Evolutionary conservation across 2,888 invertebrate genomes (phyloP).

Genomic region (Caenorhabditis sp.): DNA sequence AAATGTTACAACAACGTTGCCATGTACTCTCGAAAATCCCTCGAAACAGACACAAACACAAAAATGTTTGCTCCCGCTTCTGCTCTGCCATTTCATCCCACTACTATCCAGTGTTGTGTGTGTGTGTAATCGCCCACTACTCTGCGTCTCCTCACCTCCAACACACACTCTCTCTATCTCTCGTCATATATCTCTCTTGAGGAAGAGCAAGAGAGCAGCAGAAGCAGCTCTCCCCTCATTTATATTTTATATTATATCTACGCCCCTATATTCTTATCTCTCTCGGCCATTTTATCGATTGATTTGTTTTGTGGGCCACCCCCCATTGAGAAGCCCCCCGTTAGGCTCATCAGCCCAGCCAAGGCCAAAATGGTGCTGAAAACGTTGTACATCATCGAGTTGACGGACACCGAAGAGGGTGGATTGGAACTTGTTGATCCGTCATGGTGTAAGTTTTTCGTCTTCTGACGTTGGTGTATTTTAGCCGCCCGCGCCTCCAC

Average conservation of each 20-base stretch:
- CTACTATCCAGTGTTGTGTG: no score
- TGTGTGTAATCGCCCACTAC: slow-evolving; percentile 44
- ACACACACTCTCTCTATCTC: slow-evolving; percentile 13
- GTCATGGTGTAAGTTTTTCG: slow-evolving; percentile 69
- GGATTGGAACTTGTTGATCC: slow-evolving; percentile 71
- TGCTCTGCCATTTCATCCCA: slow-evolving; percentile 18
- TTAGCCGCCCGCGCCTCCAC: not conserved
- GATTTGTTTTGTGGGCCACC: not conserved
- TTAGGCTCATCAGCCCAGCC: not conserved
- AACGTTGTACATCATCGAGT: slow-evolving; percentile 68
- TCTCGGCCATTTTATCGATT: slow-evolving; percentile 3
- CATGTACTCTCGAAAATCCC: not conserved
- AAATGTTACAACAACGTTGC: not conserved
- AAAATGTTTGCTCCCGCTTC: slow-evolving; percentile 11
- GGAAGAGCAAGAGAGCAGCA: slow-evolving; percentile 2
- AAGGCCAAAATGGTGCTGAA: slow-evolving; percentile 62
- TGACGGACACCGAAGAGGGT: slow-evolving; percentile 70
- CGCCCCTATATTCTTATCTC: not conserved
- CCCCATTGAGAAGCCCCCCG: not conserved
- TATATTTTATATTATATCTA: slow-evolving; percentile 1
- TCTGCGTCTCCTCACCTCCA: slow-evolving; percentile 33
- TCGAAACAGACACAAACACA: no score
- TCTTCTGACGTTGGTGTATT: no score
- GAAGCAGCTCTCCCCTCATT: no score
- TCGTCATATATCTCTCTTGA: slow-evolving; percentile 16